Evolutionary conservation across 2,888 invertebrate genomes (phyloP).

Genomic region (Ypsolopha scabrella): DNA sequence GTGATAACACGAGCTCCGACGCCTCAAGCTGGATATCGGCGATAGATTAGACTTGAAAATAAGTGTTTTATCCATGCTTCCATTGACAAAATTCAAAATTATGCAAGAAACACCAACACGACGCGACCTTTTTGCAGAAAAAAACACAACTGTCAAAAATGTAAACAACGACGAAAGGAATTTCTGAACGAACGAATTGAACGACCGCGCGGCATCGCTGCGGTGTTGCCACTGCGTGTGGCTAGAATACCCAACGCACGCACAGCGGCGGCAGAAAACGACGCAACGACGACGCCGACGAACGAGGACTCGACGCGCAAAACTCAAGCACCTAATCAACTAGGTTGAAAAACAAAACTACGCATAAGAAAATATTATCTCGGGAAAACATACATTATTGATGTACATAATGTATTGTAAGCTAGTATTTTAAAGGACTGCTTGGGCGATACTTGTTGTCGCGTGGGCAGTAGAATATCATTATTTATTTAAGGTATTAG

Average conservation of each 20-base stretch:
- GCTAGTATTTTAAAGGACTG: too few relatives aligned
- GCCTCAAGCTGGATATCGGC: constrained; percentile 62
- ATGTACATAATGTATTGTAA: too few relatives aligned
- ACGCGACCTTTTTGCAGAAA: constrained; percentile 15
- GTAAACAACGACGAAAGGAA: constrained; percentile 51
- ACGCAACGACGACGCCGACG: too few relatives aligned
- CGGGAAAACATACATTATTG: too few relatives aligned
- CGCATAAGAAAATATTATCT: too few relatives aligned
- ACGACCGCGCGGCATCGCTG: constrained; percentile 45
- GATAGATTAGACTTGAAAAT: constrained; percentile 62
- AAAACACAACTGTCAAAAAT: constrained; percentile 39
- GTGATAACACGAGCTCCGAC: constrained; percentile 65
- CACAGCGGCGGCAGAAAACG: too few relatives aligned
- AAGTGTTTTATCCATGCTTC: constrained; percentile 63
- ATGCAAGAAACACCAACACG: constrained; percentile 9
- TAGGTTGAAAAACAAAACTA: too few relatives aligned
- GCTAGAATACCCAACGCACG: constrained; percentile 27
- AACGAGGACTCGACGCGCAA: too few relatives aligned
- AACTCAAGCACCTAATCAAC: too few relatives aligned
- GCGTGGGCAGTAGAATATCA: too few relatives aligned
- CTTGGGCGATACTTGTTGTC: too few relatives aligned
- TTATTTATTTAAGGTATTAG: too few relatives aligned
- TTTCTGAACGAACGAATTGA: constrained; percentile 22
- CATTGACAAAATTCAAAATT: constrained; percentile 31
- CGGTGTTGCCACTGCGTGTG: constrained; percentile 61